Percentiles rank a stretch among this genome's conserved stretches.
Evolutionary conservation across 53 echinoderm and acorn worm genomes (phyloP).

Genomic region (Apostichopus leukothele): DNA sequence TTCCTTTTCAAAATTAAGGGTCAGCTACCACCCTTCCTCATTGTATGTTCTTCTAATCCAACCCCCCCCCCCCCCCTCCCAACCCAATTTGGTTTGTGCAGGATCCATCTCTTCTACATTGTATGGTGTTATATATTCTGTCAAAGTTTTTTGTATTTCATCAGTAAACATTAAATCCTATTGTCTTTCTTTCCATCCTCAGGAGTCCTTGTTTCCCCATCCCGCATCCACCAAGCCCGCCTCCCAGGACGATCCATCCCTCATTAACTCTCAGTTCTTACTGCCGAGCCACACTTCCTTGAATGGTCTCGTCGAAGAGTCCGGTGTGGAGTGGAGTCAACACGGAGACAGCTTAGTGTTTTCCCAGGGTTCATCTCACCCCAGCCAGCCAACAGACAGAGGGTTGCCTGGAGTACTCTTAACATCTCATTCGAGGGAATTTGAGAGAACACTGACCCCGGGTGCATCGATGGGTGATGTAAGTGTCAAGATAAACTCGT

Average conservation of each 20-base stretch:
- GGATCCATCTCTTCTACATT: too few species aligned
- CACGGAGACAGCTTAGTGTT: conserved; percentile 11
- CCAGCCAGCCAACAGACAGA: background rate
- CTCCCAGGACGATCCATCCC: background rate
- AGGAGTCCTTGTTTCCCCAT: conserved; percentile 28
- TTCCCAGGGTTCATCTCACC: conserved; percentile 14
- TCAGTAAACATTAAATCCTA: too few species aligned
- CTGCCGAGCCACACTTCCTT: conserved; percentile 7
- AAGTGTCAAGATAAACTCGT: background rate
- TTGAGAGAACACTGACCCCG: conserved; percentile 26
- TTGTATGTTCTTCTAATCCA: too few species aligned
- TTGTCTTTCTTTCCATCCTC: too few species aligned
- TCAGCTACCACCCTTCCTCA: too few species aligned
- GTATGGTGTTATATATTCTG: too few species aligned
- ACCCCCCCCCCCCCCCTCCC: too few species aligned
- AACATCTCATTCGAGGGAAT: background rate
- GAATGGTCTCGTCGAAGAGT: background rate
- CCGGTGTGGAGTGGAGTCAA: background rate
- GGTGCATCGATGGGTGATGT: conserved; percentile 20
- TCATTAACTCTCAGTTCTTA: conserved; percentile 5
- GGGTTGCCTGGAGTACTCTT: background rate
- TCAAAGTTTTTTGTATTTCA: too few species aligned
- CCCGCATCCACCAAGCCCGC: background rate
- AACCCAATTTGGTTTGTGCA: too few species aligned
- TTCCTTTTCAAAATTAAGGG: too few species aligned